Conservation (phyloP, 2,888 invertebrate species). For the Augochlorella aurata region DNA sequence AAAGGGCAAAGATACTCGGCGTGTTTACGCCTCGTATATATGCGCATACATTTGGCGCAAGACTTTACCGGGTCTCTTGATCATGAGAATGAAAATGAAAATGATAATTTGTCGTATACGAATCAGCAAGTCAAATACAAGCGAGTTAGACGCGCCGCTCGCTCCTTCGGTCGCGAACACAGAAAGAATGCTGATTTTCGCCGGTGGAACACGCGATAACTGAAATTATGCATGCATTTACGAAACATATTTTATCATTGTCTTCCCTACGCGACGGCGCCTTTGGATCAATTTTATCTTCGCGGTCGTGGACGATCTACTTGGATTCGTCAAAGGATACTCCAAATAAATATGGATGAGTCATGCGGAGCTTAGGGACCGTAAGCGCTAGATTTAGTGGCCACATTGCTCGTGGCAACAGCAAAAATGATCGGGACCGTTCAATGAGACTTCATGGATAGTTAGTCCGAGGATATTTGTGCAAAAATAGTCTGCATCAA, state of each 20-base stretch:
- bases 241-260: conserved; percentile 30
- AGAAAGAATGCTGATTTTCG: conserved; percentile 52
- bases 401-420: too few relatives aligned
- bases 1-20: conserved; percentile 58
- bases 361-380: background rate
- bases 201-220: conserved; percentile 24
- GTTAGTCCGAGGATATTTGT: too few relatives aligned
- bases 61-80: conserved; percentile 60
- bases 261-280: background rate
- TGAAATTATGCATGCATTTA: conserved; percentile 45
- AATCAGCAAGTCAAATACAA: conserved; percentile 60
- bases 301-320: background rate
- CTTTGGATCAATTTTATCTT: conserved; percentile 30
- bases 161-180: background rate
- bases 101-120: conserved; percentile 63
- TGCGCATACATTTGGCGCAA: conserved; percentile 62
- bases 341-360: conserved; percentile 3
- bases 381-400: background rate
- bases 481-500: too few relatives aligned
- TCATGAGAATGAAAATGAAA: conserved; percentile 61
- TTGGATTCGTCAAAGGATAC: background rate
- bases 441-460: too few relatives aligned
- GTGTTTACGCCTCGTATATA: conserved; percentile 57
- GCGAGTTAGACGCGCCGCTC: conserved; percentile 30
- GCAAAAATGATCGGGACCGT: too few relatives aligned